phyloP scores from a whole-genome alignment of 2,113 vertebrate genomes.

The Drymodes brunneopygia region DNA sequence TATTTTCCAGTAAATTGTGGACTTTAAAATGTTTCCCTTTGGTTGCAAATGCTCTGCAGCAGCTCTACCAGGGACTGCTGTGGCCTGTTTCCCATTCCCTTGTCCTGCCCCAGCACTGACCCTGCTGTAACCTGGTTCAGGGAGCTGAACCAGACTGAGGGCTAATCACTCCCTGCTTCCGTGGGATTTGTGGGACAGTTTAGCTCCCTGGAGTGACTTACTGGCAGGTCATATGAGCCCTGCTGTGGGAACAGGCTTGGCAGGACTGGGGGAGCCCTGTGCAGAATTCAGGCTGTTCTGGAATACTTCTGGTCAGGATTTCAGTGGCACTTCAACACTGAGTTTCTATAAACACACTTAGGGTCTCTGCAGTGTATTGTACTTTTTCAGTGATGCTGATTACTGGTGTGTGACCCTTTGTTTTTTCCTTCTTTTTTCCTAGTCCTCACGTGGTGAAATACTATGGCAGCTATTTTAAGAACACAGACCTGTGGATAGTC shows the following conservation, averaged over 20 bases:
- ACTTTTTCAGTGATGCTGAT: background rate
- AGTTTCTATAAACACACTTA: background rate
- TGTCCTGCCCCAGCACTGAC: background rate
- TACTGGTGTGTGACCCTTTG: background rate
- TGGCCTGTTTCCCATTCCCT: background rate
- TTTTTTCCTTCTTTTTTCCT: background rate
- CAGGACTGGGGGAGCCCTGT: background rate
- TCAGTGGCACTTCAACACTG: background rate
- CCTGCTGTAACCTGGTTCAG: background rate
- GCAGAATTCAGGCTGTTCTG: background rate
- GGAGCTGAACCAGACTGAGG: background rate
- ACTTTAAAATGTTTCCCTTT: background rate
- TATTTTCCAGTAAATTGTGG: background rate
- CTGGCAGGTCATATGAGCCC: background rate
- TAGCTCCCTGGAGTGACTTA: background rate
- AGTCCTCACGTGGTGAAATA: conserved; percentile 92
- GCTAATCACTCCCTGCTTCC: background rate
- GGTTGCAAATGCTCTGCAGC: background rate
- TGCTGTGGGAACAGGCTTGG: background rate
- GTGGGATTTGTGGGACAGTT: background rate
- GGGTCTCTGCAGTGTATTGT: background rate
- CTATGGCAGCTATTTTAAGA: conserved; percentile 96
- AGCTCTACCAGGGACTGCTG: background rate
- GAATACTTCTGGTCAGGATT: background rate
- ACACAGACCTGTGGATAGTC: conserved; percentile 96